Base-by-base conservation (phyloP, 1,140 invertebrate species). In the Vanessa tameamea region DNA sequence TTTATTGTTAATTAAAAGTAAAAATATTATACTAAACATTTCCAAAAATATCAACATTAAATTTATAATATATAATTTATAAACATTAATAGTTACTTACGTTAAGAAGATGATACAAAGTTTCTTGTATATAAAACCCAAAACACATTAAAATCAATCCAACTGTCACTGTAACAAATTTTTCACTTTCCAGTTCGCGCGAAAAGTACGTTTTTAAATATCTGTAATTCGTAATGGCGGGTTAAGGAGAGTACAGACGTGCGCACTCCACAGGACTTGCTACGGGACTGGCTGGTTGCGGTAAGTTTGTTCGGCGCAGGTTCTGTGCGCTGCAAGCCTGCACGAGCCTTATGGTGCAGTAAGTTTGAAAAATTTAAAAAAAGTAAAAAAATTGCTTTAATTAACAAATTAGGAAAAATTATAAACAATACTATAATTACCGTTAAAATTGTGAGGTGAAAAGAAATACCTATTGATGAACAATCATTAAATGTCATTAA, bases 101-200 rank as follows among this genome's bases (percentile, higher is more conserved):
- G 15, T 31, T 16, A 53, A 53, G n/a, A 20, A 16, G 15, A n/a
- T 9, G 51, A 16, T 53, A 13, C 50, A 67, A 67, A 53, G 14
- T 53, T 53, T 43, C 26, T 11, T 15, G 9, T 55, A 55, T 15
- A 31, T 47, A 47, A 12, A 57, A 57, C 55, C n/a, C n/a, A 31
- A 59, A 59, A 59, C 23, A 7, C 23, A 13, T 50, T 63, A 68
- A 59, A 55, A 55, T 47, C 47, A 53, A 23, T 48, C 47, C 14
- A 73, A 73, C 72, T 61, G 72, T 69, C 72, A 73, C 72, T 68
- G 31, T 64, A 65, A 69, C 72, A 0, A 63, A 59, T 70, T 12
- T 47, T 16, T 64, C 69, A 66, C 70, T 47, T 31, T 16, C 3
- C 55, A 64, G 20, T 69, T 73, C 72, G 72, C 72, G 72, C 65